Evolutionary conservation across 2,797 vertebrate genomes (phyloP).

Genomic region (Channallabes apus): DNA sequence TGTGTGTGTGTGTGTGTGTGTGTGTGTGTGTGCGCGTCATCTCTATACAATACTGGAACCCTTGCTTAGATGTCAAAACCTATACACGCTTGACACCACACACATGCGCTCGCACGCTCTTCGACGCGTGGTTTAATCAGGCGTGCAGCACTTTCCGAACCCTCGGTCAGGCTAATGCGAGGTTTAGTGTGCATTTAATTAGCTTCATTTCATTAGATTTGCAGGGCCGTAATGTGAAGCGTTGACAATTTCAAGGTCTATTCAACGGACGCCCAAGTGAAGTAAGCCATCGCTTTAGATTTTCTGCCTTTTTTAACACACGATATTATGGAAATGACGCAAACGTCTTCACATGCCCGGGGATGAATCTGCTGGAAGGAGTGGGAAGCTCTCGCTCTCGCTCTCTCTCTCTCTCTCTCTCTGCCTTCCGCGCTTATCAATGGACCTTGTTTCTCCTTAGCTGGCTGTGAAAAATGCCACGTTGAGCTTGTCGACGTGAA

Average conservation of each 20-base stretch:
- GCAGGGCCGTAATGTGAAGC: not conserved
- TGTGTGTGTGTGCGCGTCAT: not conserved
- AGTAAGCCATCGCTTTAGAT: not conserved
- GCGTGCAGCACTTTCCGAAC: conserved; percentile 24
- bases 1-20: not conserved
- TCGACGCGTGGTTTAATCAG: conserved; percentile 39
- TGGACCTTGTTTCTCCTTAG: no score
- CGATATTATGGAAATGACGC: not conserved
- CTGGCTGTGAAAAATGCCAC: not conserved
- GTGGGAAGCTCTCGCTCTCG: not conserved
- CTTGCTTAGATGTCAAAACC: not conserved
- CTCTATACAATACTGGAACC: not conserved
- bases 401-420: no score
- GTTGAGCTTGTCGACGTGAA: not conserved
- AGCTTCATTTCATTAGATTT: conserved; percentile 41
- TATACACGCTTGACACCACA: conserved; percentile 4
- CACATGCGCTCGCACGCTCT: conserved; percentile 5
- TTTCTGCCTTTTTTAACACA: conserved; percentile 14
- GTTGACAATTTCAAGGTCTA: conserved; percentile 6
- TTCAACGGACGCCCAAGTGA: not conserved
- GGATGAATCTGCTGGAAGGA: not conserved
- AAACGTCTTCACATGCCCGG: not conserved
- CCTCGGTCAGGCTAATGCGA: conserved; percentile 39
- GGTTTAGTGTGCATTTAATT: conserved; percentile 44
- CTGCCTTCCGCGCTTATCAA: no score